Conservation (phyloP, 2,113 vertebrate genomes). For the Serinus canaria region DNA sequence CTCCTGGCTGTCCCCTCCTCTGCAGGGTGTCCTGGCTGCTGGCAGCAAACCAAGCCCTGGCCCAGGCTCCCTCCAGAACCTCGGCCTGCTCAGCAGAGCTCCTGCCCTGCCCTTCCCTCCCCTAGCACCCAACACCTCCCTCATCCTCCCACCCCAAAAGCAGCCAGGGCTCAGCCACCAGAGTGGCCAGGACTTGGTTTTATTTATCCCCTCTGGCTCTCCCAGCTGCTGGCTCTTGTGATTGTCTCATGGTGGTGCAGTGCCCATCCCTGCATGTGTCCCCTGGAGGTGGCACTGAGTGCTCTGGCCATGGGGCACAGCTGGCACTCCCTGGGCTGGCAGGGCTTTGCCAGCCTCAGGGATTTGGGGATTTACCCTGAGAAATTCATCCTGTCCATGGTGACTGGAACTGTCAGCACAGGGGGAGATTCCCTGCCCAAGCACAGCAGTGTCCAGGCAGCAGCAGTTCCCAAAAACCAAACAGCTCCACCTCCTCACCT, state of each 20-base stretch:
- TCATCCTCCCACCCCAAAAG: background rate
- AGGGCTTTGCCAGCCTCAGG: background rate
- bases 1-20: background rate
- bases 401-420: accelerated
- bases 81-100: accelerated
- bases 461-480: background rate
- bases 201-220: background rate
- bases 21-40: background rate
- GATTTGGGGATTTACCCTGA: background rate
- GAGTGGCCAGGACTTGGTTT: background rate
- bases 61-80: background rate
- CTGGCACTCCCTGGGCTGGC: background rate
- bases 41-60: background rate
- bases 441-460: background rate
- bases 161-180: accelerated
- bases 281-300: background rate
- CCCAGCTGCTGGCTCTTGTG: background rate
- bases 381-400: background rate
- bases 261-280: background rate
- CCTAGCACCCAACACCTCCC: background rate
- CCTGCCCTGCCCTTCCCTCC: background rate
- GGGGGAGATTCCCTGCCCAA: background rate
- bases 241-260: accelerated
- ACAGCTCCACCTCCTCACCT: background rate
- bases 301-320: background rate